phyloP scores from a whole-genome alignment of 1,140 invertebrate species.

The Drosophila ironensis region DNA sequence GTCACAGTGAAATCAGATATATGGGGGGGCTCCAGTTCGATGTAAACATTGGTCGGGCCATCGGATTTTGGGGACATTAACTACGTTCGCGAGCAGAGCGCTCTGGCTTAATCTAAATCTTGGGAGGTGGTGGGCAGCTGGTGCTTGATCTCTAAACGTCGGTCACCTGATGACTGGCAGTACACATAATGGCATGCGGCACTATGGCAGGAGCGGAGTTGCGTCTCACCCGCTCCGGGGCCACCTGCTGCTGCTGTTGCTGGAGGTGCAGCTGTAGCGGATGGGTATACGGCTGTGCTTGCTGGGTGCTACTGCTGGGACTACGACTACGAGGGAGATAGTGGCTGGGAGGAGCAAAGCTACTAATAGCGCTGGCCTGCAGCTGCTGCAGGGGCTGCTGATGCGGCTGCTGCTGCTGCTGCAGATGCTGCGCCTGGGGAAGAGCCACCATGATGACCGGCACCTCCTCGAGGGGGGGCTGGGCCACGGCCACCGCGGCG shows the following conservation, averaged over 20 bases:
- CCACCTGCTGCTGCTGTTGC: slow-evolving; percentile 24
- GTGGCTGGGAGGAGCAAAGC: slow-evolving; percentile 56
- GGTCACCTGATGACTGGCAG: slow-evolving; percentile 80
- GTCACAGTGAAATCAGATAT: too few relatives aligned
- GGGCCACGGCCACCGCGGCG: slow-evolving; percentile 13
- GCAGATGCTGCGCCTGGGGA: slow-evolving; percentile 34
- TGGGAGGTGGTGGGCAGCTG: not conserved
- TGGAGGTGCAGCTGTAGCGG: slow-evolving; percentile 31
- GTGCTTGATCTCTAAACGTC: slow-evolving; percentile 58
- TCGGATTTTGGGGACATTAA: not conserved
- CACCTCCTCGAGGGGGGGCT: slow-evolving; percentile 52
- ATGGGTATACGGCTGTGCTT: slow-evolving; percentile 32
- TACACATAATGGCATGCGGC: slow-evolving; percentile 64
- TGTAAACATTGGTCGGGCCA: slow-evolving; percentile 30
- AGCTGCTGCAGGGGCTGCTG: slow-evolving; percentile 30
- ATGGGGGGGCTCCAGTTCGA: not conserved
- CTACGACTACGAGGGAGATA: slow-evolving; percentile 72
- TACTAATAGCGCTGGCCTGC: slow-evolving; percentile 48
- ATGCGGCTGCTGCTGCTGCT: slow-evolving; percentile 23
- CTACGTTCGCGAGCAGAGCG: not conserved
- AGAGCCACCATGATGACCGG: slow-evolving; percentile 71
- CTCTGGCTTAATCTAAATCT: slow-evolving; percentile 1
- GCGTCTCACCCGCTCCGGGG: slow-evolving; percentile 50
- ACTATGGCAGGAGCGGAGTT: slow-evolving; percentile 69
- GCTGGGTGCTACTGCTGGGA: slow-evolving; percentile 65